Conservation (phyloP, 2,797 vertebrate genomes). For the Sebastes itinus region DNA sequence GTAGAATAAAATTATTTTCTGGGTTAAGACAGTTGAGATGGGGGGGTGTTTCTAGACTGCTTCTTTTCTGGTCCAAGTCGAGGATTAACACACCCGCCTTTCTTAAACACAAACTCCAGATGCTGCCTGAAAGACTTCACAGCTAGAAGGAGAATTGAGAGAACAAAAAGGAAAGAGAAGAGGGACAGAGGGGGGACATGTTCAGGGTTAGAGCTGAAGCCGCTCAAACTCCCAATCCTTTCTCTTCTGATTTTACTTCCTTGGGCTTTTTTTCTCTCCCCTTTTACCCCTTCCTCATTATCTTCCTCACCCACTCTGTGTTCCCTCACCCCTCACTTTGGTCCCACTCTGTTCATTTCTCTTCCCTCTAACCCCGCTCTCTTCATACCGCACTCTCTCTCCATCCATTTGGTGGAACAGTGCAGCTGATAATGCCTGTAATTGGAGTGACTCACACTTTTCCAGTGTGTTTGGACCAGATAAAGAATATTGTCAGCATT, state of each 20-base stretch:
- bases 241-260: slow-evolving; percentile 59
- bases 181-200: slow-evolving; percentile 41
- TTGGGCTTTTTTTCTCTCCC: slow-evolving; percentile 42
- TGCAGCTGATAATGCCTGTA: slow-evolving; percentile 84
- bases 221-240: slow-evolving; percentile 45
- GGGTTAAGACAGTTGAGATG: not conserved
- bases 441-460: slow-evolving; percentile 85
- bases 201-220: slow-evolving; percentile 53
- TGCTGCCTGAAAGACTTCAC: slow-evolving; percentile 63
- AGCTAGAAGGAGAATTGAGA: slow-evolving; percentile 39
- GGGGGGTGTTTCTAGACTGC: not conserved
- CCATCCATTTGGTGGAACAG: slow-evolving; percentile 75
- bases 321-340: slow-evolving; percentile 61
- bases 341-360: slow-evolving; percentile 57
- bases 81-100: slow-evolving; percentile 49
- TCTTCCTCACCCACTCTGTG: slow-evolving; percentile 53
- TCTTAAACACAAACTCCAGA: slow-evolving; percentile 54
- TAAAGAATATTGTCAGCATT: slow-evolving; percentile 84
- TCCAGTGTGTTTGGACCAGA: slow-evolving; percentile 86
- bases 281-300: slow-evolving; percentile 59
- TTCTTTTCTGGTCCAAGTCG: slow-evolving; percentile 32
- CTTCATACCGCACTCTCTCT: slow-evolving; percentile 66
- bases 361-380: slow-evolving; percentile 61
- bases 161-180: slow-evolving; percentile 40
- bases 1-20: slow-evolving; percentile 5